Evolutionary conservation across 2,888 invertebrate genomes (phyloP).

Genomic region (Leptinotarsa juncta): DNA sequence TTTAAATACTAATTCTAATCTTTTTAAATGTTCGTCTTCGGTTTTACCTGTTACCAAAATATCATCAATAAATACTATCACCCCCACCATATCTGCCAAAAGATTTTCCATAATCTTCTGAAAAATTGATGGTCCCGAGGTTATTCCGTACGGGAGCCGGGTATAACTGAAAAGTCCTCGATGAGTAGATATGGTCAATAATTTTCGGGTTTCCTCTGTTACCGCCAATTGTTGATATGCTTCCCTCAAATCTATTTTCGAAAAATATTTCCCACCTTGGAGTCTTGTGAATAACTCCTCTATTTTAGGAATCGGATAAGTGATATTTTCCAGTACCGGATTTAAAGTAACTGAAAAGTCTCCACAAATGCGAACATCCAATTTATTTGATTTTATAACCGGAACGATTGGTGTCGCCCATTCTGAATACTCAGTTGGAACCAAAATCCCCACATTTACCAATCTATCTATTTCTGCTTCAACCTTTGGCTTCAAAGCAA

Average conservation of each 20-base stretch:
- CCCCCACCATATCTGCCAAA: background rate
- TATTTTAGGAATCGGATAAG: conserved; percentile 28
- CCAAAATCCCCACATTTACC: conserved; percentile 34
- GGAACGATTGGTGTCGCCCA: conserved; percentile 57
- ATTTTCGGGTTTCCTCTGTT: conserved; percentile 13
- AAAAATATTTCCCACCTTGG: conserved; percentile 23
- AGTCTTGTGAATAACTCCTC: conserved; percentile 33
- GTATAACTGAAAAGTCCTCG: conserved; percentile 31
- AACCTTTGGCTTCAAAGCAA: conserved; percentile 17
- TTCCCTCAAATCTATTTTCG: conserved; percentile 23
- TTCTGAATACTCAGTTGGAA: conserved; percentile 43
- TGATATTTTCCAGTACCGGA: conserved; percentile 1
- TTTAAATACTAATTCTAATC: conserved; percentile 5
- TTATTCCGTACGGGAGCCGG: conserved; percentile 23
- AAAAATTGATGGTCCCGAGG: conserved; percentile 1
- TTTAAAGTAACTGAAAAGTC: conserved; percentile 52
- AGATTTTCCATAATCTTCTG: conserved; percentile 16
- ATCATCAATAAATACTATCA: conserved; percentile 17
- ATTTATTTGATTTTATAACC: conserved; percentile 49
- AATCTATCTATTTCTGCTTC: conserved; percentile 37
- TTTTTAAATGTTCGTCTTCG: conserved; percentile 1
- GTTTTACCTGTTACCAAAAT: conserved; percentile 13
- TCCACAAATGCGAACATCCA: conserved; percentile 52
- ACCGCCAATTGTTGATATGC: conserved; percentile 29
- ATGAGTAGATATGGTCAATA: conserved; percentile 34